These are phyloP conservation scores for Sphenopsis melanotis DNA, from an alignment of 2,797 vertebrate species.

Conservation along the genomic window DNA sequence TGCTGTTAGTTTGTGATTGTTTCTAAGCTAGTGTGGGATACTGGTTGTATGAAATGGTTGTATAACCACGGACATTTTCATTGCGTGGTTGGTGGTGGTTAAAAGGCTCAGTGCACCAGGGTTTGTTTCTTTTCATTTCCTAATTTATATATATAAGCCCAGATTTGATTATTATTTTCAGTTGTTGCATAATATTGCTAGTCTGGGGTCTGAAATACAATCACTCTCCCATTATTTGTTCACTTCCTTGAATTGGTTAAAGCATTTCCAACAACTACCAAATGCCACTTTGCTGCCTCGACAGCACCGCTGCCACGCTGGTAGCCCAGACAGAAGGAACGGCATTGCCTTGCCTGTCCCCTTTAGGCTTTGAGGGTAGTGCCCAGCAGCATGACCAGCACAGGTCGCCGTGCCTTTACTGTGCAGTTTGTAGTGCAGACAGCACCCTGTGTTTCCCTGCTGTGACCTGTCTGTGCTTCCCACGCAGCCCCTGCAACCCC, in stretches of 20 bases:
- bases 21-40: background rate
- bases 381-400: background rate
- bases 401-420: background rate
- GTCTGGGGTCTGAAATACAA: background rate
- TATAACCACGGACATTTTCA: background rate
- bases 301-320: accelerated
- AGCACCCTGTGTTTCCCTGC: background rate
- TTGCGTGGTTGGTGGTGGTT: background rate
- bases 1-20: background rate
- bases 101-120: background rate
- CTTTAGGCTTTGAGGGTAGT: background rate
- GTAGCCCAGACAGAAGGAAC: background rate
- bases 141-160: background rate
- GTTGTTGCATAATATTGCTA: background rate
- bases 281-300: background rate
- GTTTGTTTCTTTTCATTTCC: background rate
- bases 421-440: background rate
- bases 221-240: background rate
- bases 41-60: background rate
- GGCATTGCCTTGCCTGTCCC: background rate
- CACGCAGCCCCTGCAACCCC: constrained; percentile 87
- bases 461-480: constrained; percentile 1
- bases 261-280: background rate
- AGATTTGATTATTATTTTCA: background rate
- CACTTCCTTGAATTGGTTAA: background rate